phyloP scores from a whole-genome alignment of 1,140 invertebrate species.

The Diabrotica undecimpunctata region DNA sequence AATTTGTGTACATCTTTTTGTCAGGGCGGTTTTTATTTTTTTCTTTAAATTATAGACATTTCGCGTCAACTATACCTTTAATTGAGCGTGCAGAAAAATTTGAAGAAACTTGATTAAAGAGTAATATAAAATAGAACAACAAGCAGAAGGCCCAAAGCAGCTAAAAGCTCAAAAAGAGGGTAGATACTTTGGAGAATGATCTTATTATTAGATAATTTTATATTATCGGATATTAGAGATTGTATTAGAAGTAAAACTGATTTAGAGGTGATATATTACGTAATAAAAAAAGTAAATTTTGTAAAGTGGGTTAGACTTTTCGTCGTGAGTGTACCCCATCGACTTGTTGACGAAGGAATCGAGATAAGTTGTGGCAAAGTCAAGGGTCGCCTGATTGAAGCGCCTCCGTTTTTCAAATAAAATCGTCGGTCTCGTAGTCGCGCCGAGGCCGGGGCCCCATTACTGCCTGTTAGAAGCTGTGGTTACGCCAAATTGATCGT shows the following conservation, averaged over 20 bases:
- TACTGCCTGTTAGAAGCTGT: slow-evolving; percentile 45
- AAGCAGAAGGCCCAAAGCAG: too few species aligned
- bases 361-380: slow-evolving; percentile 42
- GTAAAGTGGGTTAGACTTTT: background rate
- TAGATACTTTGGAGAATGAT: too few species aligned
- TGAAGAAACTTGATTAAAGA: too few species aligned
- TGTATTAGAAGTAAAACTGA: background rate
- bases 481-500: slow-evolving; percentile 44
- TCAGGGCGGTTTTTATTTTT: too few species aligned
- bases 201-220: too few species aligned
- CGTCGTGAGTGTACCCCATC: slow-evolving; percentile 11
- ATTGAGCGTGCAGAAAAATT: too few species aligned
- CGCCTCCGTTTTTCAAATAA: slow-evolving; percentile 42
- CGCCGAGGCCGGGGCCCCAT: slow-evolving; percentile 37
- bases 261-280: background rate
- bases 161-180: too few species aligned
- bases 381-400: slow-evolving; percentile 45
- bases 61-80: too few species aligned
- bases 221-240: too few species aligned
- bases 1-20: too few species aligned
- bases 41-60: too few species aligned
- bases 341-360: slow-evolving; percentile 19
- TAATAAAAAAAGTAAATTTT: background rate
- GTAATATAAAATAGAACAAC: too few species aligned
- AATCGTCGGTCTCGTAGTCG: slow-evolving; percentile 45